Base-by-base conservation (phyloP, 2,888 invertebrate species). In the Drosophila tanythrix region DNA sequence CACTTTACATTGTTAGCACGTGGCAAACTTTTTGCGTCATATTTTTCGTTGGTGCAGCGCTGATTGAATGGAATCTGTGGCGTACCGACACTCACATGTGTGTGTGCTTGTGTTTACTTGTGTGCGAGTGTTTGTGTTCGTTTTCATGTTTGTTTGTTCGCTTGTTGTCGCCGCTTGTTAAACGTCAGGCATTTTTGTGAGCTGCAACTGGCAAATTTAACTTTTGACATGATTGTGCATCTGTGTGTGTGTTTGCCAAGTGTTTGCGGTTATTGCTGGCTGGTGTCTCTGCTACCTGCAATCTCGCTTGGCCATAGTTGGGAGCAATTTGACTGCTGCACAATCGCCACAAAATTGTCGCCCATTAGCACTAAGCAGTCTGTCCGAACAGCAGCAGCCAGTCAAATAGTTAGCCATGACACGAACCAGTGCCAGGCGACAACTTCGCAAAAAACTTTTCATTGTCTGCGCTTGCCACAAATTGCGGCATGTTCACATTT, bases 1-100 rank as follows among this genome's bases (percentile, higher is more conserved):
- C 75, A 83, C 76, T 74, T 87, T 79, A 76, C 76, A 72, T 70
- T 82, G 76, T 74, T 71, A 72, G 67, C 78, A 78, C 78, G 78
- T 73, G 82, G 76, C 62, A 80, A 80, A 80, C 70, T 66, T 71
- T 78, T 76, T 65, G 60, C 55, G 21, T 53, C 25, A 68, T 38
- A 59, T 58, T 65, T 63, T 51, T 63, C 59, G 59, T 56, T 67
- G 51, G 35, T 79, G 61, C 58, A 50, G 60, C 74, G 61, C 67
- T 81, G 82, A 79, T 82, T 82, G 82, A 79, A 82, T 81, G 67
- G 69, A 81, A 67, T 79, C 48, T 75, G 65, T 65, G 78, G 56
- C 15, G 4, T 43, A 25, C n/a, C 38, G 8, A 40, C 43, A 65
- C 43, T 18, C 27, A 65, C 38, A 62, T 25, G 51, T 69, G 15